These are phyloP conservation scores for Halocynthia aurantium DNA, from an alignment of 23 tunicate species.

Conservation along the genomic window DNA sequence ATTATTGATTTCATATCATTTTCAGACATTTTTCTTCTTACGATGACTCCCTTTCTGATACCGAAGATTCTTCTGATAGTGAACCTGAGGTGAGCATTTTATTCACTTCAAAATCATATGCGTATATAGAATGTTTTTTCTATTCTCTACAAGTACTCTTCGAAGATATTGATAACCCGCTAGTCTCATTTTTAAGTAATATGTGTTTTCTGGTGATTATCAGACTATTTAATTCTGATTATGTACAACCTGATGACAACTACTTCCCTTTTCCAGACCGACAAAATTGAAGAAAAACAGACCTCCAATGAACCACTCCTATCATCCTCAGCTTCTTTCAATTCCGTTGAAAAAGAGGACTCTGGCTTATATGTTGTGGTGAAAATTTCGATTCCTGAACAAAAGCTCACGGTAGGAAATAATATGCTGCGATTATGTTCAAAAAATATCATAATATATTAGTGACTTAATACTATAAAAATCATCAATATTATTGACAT, in stretches of 20 bases:
- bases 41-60: constrained; percentile 27
- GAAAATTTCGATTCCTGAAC: constrained; percentile 37
- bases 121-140: not conserved
- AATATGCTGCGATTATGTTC: not conserved
- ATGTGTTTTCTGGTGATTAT: too few species aligned
- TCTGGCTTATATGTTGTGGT: constrained; percentile 16
- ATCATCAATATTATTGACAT: not conserved
- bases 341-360: not conserved
- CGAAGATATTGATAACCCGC: too few species aligned
- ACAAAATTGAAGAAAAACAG: too few species aligned
- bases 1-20: not conserved
- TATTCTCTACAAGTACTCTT: too few species aligned
- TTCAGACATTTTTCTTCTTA: constrained; percentile 6
- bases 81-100: constrained; percentile 3
- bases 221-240: too few species aligned
- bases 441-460: too few species aligned
- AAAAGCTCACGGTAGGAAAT: constrained; percentile 28
- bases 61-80: not conserved
- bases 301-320: too few species aligned
- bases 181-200: too few species aligned
- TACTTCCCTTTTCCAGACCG: too few species aligned
- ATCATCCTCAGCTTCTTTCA: constrained; percentile 7
- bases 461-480: too few species aligned
- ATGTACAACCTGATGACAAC: too few species aligned
- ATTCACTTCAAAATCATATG: not conserved